Base-by-base conservation (phyloP, 53 echinoderm and acorn worm species). In the Stichopus horrens region DNA sequence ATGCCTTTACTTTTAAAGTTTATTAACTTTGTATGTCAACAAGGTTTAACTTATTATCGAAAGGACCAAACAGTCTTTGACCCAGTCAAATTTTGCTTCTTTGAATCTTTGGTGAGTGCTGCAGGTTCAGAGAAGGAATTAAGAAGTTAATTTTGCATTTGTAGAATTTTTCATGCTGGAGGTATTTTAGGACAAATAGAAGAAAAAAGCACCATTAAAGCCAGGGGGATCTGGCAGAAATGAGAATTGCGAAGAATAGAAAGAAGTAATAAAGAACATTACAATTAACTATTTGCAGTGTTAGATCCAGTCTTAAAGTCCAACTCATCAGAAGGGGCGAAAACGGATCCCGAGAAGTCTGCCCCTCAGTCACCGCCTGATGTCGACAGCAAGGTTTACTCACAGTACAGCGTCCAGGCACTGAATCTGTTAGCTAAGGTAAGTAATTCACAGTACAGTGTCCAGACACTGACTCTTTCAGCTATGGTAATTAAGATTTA, bases 351-450 rank as follows among this genome's bases (percentile, higher is more conserved):
- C 0, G 85, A 85, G 85, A 51, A 52, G 23, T 9, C 68, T 10
- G 4, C 6, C 6, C 63, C 65, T 5, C 85, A 63, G 6, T 85
- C 87, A 87, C 74, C 87, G n/a, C n/a, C 87, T 11, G 75, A 75
- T 21, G 87, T 75, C 4, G 75, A 87, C 19, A 87, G 75, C 58
- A 54, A 94, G 87, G 86, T 92, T 19, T 97, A 97, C 80, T 95
- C 93, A 6, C 97, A 97, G 90, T 99, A 94, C 88, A 99, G 99
- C 90, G 99, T 99, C 7, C 95, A 96, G 21, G 95, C 99, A 1
- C 92, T 96, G 4, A 91, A 93, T 10, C 87, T 99, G 21, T 89
- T 99, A 20, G 96, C 99, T 53, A 94, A 99, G 94, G 99, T 99
- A 89, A 67, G 52, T 60, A 37, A 97, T 83, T 95, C 93, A 6